Percentiles rank a stretch among this genome's conserved stretches.
phyloP scores from a whole-genome alignment of 2,797 vertebrate species.

The Gymnodraco acuticeps region DNA sequence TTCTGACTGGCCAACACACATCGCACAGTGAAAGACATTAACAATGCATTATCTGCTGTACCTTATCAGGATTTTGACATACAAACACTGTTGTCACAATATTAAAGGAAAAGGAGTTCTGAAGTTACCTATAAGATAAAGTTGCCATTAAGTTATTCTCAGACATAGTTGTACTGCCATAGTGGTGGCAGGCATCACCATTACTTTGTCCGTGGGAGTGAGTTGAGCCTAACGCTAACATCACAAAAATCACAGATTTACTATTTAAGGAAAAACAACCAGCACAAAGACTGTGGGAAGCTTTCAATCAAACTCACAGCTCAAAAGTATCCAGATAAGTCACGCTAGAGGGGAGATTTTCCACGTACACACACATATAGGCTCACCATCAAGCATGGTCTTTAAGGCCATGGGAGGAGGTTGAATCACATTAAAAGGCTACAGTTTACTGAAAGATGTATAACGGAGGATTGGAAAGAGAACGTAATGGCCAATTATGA shows the following conservation, averaged over 20 bases:
- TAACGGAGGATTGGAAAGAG: neutral
- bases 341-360: neutral
- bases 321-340: constrained; percentile 30
- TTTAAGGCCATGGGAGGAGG: neutral
- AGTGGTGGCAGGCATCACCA: constrained; percentile 12
- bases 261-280: neutral
- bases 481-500: neutral
- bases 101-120: neutral
- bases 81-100: neutral
- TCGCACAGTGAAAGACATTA: neutral
- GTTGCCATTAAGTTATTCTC: constrained; percentile 5
- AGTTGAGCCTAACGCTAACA: neutral
- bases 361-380: constrained; percentile 4
- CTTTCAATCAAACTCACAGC: constrained; percentile 30
- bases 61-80: neutral
- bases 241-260: constrained; percentile 29
- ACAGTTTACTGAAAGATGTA: neutral
- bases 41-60: neutral
- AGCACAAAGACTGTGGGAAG: constrained; percentile 1
- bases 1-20: neutral
- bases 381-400: neutral
- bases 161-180: neutral
- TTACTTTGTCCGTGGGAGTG: constrained; percentile 25
- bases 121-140: neutral
- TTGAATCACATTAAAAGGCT: neutral